Conservation (phyloP, 2,113 vertebrate species). For the Isurus oxyrinchus region DNA sequence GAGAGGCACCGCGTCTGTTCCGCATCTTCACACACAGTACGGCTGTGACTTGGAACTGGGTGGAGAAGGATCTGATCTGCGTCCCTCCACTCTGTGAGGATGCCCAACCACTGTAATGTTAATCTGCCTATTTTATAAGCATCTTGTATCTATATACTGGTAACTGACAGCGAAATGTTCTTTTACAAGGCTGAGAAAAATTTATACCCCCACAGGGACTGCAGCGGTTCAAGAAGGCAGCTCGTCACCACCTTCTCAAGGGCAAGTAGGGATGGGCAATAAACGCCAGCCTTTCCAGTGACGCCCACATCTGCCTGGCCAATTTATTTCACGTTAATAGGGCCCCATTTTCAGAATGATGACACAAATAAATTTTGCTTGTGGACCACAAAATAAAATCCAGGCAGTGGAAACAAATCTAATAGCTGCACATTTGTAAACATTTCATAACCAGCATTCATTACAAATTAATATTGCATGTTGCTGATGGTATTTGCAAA, state of each 20-base stretch:
- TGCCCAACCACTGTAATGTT: background rate
- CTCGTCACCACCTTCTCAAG: background rate
- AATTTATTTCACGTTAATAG: background rate
- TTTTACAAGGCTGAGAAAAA: background rate
- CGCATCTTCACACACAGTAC: background rate
- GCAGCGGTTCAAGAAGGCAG: background rate
- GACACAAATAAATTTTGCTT: background rate
- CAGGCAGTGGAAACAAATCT: background rate
- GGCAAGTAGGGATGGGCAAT: background rate
- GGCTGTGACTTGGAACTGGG: background rate
- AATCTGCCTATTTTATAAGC: background rate
- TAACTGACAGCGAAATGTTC: background rate
- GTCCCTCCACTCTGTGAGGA: background rate
- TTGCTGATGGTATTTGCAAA: background rate
- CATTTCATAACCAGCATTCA: constrained; percentile 15
- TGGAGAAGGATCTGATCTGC: background rate
- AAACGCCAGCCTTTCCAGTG: background rate
- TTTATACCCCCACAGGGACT: background rate
- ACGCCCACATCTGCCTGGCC: background rate
- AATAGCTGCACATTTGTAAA: constrained; percentile 27
- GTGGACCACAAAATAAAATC: background rate
- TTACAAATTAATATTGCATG: constrained; percentile 25
- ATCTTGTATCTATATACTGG: background rate
- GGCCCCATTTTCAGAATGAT: background rate
- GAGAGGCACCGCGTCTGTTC: background rate